Conservation (phyloP, 2,888 invertebrate genomes). For the Leuctra nigra region DNA sequence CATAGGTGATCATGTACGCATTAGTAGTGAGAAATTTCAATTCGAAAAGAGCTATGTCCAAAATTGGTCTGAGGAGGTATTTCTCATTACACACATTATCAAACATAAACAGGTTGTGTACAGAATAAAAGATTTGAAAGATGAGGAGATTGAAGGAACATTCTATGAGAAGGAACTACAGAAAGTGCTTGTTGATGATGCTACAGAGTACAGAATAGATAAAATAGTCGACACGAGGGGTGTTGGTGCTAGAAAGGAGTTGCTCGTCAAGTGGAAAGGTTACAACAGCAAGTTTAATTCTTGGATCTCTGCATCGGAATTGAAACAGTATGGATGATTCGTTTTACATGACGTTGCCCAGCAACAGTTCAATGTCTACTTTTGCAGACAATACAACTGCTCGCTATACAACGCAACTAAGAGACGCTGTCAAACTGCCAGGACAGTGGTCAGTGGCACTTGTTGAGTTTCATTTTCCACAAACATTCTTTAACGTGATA, state of each 20-base stretch:
- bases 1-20: constrained; percentile 22
- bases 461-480: constrained; percentile 29
- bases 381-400: constrained; percentile 33
- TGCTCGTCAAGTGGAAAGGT: constrained; percentile 32
- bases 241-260: constrained; percentile 21
- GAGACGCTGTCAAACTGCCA: constrained; percentile 26
- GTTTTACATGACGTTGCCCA: constrained; percentile 32
- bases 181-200: constrained; percentile 21
- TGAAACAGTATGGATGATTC: constrained; percentile 23
- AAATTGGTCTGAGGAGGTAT: constrained; percentile 32
- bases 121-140: constrained; percentile 29
- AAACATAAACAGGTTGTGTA: constrained; percentile 31
- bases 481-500: neutral
- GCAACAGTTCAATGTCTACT: constrained; percentile 31
- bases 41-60: constrained; percentile 31
- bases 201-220: constrained; percentile 27
- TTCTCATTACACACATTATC: constrained; percentile 29
- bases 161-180: constrained; percentile 32
- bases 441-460: constrained; percentile 32
- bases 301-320: constrained; percentile 26
- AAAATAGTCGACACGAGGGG: constrained; percentile 28
- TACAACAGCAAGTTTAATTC: constrained; percentile 31
- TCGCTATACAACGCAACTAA: constrained; percentile 31
- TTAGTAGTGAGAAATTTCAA: constrained; percentile 27
- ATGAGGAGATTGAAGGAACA: constrained; percentile 30